Evolutionary conservation across 2,888 invertebrate genomes (phyloP), one percentile per base, ranked within the genome.

Genomic region (Erynnis tages): DNA sequence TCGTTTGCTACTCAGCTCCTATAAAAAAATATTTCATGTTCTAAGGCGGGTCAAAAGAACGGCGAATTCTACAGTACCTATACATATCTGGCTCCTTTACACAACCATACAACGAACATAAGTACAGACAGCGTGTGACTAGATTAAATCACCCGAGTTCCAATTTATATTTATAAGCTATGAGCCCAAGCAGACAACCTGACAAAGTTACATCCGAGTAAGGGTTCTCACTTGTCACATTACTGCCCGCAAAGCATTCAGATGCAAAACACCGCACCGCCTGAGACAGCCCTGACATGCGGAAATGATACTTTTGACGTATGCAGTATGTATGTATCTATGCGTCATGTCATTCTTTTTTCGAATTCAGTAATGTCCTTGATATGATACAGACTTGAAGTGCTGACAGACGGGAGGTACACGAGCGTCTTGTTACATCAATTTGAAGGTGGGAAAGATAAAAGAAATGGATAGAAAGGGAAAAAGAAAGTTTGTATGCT

Each of bases 191-290:
- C 50, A 34, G 50, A 35, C 27, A 50, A 35, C 43, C 50, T 50
- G 50, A 50, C 50, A 50, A 50, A 50, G 43, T 50, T 43, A 50
- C 43, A 50, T 50, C 37, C 43, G 50, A 34, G 37, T 14, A 65
- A 77, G 77, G 82, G 86, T 80, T 84, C 79, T 88, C 88, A 67
- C 84, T 74, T 86, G 87, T 88, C 88, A 87, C 76, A 86, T 88
- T 87, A 87, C 74, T 67, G 66, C 67, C 66, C 71, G 65, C 71
- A 69, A 71, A 69, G 63, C 77, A 79, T 80, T 82, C 80, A 73
- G 71, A 87, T 88, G 85, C 85, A 85, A 86, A 88, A 86, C 84
- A 81, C 59, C 70, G 66, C 69, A 65, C 73, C 63, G 63, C 76
- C 79, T 75, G 82, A 76, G 74, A 67, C 82, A 77, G 66, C 76